phyloP scores from a whole-genome alignment of 2,113 vertebrate species.

The Paralichthys olivaceus region DNA sequence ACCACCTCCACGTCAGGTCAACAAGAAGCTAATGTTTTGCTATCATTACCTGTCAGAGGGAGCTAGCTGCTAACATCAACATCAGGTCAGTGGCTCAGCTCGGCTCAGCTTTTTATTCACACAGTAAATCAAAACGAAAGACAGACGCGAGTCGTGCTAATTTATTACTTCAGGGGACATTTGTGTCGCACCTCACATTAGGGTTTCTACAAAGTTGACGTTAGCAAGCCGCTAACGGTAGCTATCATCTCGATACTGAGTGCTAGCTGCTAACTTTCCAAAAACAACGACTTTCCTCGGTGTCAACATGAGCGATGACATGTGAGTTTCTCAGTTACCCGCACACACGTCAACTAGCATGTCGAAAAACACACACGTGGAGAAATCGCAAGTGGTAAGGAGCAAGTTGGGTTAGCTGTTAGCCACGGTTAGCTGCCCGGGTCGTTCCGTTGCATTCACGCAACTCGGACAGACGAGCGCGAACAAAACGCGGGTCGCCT shows the following conservation, averaged over 20 bases:
- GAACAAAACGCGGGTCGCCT: background rate
- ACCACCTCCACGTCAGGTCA: background rate
- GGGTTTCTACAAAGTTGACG: constrained; percentile 26
- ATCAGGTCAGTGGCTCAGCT: background rate
- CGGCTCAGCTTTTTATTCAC: no score
- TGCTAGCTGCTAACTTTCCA: background rate
- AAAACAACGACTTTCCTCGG: background rate
- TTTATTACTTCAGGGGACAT: background rate
- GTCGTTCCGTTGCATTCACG: background rate
- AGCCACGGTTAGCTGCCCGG: constrained; percentile 34
- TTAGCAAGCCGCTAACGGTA: constrained; percentile 39
- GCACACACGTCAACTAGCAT: no score
- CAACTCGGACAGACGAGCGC: background rate
- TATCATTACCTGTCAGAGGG: background rate
- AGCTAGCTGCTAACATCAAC: background rate
- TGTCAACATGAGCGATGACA: background rate
- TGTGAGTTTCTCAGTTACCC: no score
- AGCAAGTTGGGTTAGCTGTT: constrained; percentile 37
- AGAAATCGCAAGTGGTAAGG: background rate
- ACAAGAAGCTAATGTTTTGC: background rate
- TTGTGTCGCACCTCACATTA: fast-evolving
- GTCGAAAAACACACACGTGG: background rate
- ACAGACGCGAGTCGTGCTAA: background rate
- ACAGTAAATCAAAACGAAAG: background rate
- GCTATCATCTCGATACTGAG: background rate